Evolutionary conservation across 2,797 vertebrate species (phyloP).

Genomic region (Rhadinocentrus ornatus): DNA sequence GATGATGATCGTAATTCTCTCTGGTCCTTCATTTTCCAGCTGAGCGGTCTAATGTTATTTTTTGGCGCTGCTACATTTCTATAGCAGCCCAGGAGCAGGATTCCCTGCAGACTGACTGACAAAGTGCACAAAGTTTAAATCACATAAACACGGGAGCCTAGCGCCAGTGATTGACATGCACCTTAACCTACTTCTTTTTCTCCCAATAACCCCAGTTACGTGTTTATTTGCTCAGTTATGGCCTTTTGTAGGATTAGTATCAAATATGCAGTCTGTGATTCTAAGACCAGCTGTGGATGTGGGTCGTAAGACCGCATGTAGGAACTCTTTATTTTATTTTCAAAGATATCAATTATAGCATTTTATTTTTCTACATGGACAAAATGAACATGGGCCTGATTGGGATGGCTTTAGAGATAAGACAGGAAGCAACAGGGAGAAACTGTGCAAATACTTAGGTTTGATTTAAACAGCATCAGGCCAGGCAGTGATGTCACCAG

Average conservation of each 20-base stretch:
- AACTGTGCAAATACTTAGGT: conserved; percentile 47
- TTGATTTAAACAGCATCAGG: conserved; percentile 47
- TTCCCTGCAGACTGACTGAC: conserved; percentile 8
- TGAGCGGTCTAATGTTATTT: not conserved
- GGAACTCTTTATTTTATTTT: conserved; percentile 46
- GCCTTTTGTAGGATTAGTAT: conserved; percentile 43
- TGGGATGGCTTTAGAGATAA: conserved; percentile 22
- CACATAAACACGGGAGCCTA: conserved; percentile 14
- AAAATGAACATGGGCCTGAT: not conserved
- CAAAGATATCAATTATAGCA: conserved; percentile 29
- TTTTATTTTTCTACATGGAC: conserved; percentile 34
- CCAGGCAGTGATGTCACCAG: conserved; percentile 46
- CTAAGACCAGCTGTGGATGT: conserved; percentile 36
- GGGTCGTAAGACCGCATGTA: conserved; percentile 20
- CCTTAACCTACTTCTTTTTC: conserved; percentile 14
- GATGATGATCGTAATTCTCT: not conserved
- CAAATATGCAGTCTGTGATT: conserved; percentile 35
- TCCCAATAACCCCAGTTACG: conserved; percentile 9
- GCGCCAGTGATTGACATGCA: conserved; percentile 17
- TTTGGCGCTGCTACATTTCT: not conserved
- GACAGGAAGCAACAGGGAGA: conserved; percentile 24
- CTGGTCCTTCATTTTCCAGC: not conserved
- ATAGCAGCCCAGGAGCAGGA: not conserved
- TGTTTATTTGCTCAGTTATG: conserved; percentile 53
- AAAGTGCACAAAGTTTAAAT: conserved; percentile 1